Evolutionary conservation across 2,888 invertebrate species (phyloP).

Genomic region (Mellilla xanthometata): DNA sequence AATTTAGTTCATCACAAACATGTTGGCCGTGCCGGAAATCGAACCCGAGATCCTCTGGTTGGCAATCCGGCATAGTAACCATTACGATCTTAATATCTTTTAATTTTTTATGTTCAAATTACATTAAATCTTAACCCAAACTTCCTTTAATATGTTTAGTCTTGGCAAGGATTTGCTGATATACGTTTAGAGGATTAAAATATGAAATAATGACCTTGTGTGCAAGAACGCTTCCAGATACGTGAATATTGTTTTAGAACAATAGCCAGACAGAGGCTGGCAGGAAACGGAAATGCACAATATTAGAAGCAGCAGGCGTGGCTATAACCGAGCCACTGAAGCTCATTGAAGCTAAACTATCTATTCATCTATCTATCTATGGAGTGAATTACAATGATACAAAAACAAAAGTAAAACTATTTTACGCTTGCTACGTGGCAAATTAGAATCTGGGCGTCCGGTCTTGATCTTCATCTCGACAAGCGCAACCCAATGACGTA

Average conservation of each 20-base stretch:
- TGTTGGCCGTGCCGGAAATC: no score
- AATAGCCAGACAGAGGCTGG: conserved; percentile 11
- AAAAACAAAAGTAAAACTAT: conserved; percentile 10
- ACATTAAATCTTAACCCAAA: no score
- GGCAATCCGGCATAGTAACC: no score
- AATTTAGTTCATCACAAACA: no score
- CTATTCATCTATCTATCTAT: conserved; percentile 14
- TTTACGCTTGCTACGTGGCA: conserved; percentile 22
- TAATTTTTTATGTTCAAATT: no score
- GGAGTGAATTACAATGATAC: conserved; percentile 11
- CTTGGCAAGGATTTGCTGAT: no score
- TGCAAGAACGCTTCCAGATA: background rate
- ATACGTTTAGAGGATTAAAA: no score
- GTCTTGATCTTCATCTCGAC: conserved; percentile 71
- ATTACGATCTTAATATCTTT: no score
- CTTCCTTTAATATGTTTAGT: no score
- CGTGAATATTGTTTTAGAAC: conserved; percentile 7
- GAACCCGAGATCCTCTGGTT: no score
- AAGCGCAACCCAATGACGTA: conserved; percentile 67
- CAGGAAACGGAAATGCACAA: conserved; percentile 28
- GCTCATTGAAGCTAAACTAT: conserved; percentile 21
- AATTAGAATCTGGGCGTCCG: conserved; percentile 40
- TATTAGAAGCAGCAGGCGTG: conserved; percentile 17
- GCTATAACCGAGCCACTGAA: conserved; percentile 8
- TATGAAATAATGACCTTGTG: background rate